Evolutionary conservation across 1,140 invertebrate genomes (phyloP), one percentile per base, ranked within the genome.

Genomic region (Myzus persicae): DNA sequence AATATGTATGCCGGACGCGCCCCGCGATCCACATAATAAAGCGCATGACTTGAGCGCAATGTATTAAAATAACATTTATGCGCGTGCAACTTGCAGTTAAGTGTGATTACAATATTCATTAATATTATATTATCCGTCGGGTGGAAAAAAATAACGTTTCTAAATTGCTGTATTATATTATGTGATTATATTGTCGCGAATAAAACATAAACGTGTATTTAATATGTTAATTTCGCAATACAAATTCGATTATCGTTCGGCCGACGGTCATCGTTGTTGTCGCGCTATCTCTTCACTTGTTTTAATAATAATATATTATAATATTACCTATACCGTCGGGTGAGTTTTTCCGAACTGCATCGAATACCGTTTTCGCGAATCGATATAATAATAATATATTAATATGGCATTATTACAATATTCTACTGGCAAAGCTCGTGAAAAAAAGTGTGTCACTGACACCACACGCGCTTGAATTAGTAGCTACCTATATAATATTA

Each of bases 391-490:
- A 31, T 59, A 11, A 18, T 67, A 67, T 67, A 31, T 31, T n/a
- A 67, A 67, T 67, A n/a, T 14, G 14, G 5, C 31, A n/a, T 76
- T 76, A 76, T 18, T 76, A n/a, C 59, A 76, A 76, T 76, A 36
- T 76, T 76, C 14, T 76, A 18, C 59, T 76, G 59, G 59, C 59
- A n/a, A 76, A 76, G 59, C 59, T 76, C 6, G 59, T n/a, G 11
- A 76, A 76, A 76, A n/a, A 76, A 76, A 76, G 59, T 76, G 59
- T 76, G 59, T 36, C 59, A 76, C 31, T 76, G n/a, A n/a, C 59
- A 76, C 14, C 31, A 14, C 31, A 18, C 59, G 59, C 59, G 4
- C 59, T 31, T 76, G n/a, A 14, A 76, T 76, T n/a, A n/a, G 31
- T n/a, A 76, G 14, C 31, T n/a, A 18, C 59, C 48, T 7, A 51